Conservation (phyloP, 2,888 invertebrate genomes). For the Parelbella ahira region DNA sequence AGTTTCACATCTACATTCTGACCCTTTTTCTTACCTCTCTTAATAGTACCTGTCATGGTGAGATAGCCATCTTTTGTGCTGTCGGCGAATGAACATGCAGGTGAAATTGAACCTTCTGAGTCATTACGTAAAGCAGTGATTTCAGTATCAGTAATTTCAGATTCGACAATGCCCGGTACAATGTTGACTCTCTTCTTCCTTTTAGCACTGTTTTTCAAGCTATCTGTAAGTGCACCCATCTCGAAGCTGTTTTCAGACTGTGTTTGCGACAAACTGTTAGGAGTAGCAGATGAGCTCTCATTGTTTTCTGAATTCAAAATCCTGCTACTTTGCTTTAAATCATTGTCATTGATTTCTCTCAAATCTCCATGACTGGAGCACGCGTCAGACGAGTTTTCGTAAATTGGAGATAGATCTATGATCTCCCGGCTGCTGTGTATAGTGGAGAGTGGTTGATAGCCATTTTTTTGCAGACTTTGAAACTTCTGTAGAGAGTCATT, state of each 20-base stretch:
- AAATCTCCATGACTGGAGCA: conserved; percentile 74
- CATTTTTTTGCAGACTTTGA: conserved; percentile 54
- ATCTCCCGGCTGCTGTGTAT: conserved; percentile 65
- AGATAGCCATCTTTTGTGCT: conserved; percentile 80
- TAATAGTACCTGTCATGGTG: conserved; percentile 87
- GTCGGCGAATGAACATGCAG: conserved; percentile 79
- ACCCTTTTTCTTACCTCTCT: conserved; percentile 85
- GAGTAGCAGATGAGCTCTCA: conserved; percentile 66
- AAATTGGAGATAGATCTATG: conserved; percentile 73
- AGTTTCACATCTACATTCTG: conserved; percentile 86
- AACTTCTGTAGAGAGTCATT: conserved; percentile 39
- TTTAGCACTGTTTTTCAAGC: conserved; percentile 68
- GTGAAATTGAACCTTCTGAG: conserved; percentile 75
- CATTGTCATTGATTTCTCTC: conserved; percentile 55
- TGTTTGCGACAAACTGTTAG: conserved; percentile 70
- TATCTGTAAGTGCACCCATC: conserved; percentile 67
- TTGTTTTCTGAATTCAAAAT: conserved; percentile 57
- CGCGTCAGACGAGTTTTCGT: conserved; percentile 76
- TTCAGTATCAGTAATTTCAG: conserved; percentile 66
- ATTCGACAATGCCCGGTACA: conserved; percentile 71
- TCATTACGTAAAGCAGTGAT: conserved; percentile 58
- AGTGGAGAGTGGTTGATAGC: conserved; percentile 60
- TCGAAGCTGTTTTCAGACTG: conserved; percentile 75
- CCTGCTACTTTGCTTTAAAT: conserved; percentile 57
- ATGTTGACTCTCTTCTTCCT: conserved; percentile 84